Base-by-base conservation (phyloP, 2,888 invertebrate species). In the Ernsta delagoae region DNA sequence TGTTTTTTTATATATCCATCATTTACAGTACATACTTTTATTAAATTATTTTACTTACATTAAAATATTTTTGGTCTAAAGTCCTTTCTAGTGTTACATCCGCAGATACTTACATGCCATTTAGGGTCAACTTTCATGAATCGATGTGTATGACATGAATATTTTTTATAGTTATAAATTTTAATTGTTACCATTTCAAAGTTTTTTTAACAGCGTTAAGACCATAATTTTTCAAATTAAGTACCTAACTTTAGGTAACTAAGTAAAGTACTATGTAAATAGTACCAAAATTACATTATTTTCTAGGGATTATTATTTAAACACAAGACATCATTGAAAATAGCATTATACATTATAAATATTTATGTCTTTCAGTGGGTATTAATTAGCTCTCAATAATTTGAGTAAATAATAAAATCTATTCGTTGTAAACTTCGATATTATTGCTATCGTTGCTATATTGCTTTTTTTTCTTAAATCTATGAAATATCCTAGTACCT, bases 351-450 rank as follows among this genome's bases (percentile, higher is more conserved):
- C 24, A 39, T n/a, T n/a, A n/a, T n/a, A n/a, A n/a, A n/a, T n/a
- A n/a, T n/a, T 57, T 62, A 68, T 57, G 62, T 62, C 39, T 57
- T 57, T 68, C 12, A 7, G 31, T 68, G 31, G 48, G 0, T 68
- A n/a, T 62, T 61, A 53, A 31, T 56, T 56, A 31, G 7, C 31
- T 57, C 4, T 67, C 24, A 31, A 56, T 48, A 50, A 57, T 63
- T 11, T 54, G 31, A 69, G 82, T 80, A 84, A 85, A 82, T 79
- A 77, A 80, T 43, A 57, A 45, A 43, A 24, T 59, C 76, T 77
- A 78, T 88, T 89, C 89, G 89, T 88, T 89, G 89, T 89, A 71
- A 77, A 75, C 75, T 84, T 87, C 85, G 82, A 85, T 86, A 77
- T 79, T 80, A 82, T 83, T 82, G 81, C 82, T 83, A 79, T 84